phyloP scores from a whole-genome alignment of 2,888 invertebrate genomes.

The Formica aserva region DNA sequence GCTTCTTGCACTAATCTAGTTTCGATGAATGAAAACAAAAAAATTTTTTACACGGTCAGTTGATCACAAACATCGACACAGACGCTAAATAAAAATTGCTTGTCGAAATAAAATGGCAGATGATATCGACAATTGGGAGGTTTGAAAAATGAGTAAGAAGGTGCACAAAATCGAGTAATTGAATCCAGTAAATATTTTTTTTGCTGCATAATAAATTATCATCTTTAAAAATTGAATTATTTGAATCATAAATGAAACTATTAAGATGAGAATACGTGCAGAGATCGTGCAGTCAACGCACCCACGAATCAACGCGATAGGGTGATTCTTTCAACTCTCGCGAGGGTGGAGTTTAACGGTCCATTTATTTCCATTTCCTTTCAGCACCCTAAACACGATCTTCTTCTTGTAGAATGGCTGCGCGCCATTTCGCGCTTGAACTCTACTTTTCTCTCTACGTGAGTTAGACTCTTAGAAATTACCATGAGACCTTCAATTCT shows the following conservation, averaged over 20 bases:
- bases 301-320: slow-evolving; percentile 21
- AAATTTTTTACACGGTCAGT: neutral
- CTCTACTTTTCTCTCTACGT: slow-evolving; percentile 29
- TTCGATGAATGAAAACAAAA: neutral
- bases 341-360: slow-evolving; percentile 55
- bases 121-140: neutral
- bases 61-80: neutral
- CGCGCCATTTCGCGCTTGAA: slow-evolving; percentile 38
- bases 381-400: slow-evolving; percentile 22
- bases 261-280: neutral
- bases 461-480: neutral
- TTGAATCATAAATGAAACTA: neutral
- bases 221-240: neutral
- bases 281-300: slow-evolving; percentile 15
- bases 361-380: slow-evolving; percentile 71
- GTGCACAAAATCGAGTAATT: neutral
- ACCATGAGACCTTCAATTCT: neutral
- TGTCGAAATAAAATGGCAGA: neutral
- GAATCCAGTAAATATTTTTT: neutral
- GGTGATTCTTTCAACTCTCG: slow-evolving; percentile 4
- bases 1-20: neutral
- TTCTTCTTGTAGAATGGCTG: slow-evolving; percentile 47
- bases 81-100: neutral
- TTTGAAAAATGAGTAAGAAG: neutral
- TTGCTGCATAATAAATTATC: neutral